phyloP scores from a whole-genome alignment of 1,140 invertebrate species.

The Goniozus legneri region DNA sequence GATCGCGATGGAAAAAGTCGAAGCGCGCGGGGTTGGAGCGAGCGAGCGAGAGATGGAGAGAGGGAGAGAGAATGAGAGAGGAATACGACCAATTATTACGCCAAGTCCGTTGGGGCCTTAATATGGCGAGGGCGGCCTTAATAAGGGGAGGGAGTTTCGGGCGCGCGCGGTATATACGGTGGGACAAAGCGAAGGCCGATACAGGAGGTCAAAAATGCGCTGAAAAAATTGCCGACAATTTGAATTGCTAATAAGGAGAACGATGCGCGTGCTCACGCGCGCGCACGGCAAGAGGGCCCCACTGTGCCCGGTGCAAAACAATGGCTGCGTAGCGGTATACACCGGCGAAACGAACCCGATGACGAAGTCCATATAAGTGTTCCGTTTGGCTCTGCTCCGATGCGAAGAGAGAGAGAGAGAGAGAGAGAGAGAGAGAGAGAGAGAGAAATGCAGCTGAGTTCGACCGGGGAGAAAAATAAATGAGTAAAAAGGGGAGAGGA shows the following conservation, averaged over 20 bases:
- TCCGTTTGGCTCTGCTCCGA: slow-evolving; percentile 45
- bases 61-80: not conserved
- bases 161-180: slow-evolving; percentile 34
- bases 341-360: slow-evolving; percentile 33
- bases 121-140: slow-evolving; percentile 54
- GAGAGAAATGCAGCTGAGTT: slow-evolving; percentile 51
- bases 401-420: too few species aligned
- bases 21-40: not conserved
- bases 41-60: too few species aligned
- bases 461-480: slow-evolving; percentile 47
- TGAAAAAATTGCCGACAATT: slow-evolving; percentile 58
- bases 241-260: slow-evolving; percentile 53
- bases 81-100: slow-evolving; percentile 44
- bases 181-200: slow-evolving; percentile 47
- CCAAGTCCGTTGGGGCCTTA: slow-evolving; percentile 34
- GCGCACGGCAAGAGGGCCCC: too few species aligned
- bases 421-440: too few species aligned
- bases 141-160: slow-evolving; percentile 52
- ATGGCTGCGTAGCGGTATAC: too few species aligned
- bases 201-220: slow-evolving; percentile 57
- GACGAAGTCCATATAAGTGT: slow-evolving; percentile 55
- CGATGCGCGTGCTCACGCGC: slow-evolving; percentile 30
- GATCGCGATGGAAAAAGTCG: not conserved
- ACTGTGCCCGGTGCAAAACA: slow-evolving; percentile 37
- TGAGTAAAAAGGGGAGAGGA: slow-evolving; percentile 30